A percentile compares a stretch with the other conserved stretches of the same genome.
These are phyloP conservation scores for Polyommatus icarus DNA, from an alignment of 2,888 invertebrate species.

Conservation along the genomic window DNA sequence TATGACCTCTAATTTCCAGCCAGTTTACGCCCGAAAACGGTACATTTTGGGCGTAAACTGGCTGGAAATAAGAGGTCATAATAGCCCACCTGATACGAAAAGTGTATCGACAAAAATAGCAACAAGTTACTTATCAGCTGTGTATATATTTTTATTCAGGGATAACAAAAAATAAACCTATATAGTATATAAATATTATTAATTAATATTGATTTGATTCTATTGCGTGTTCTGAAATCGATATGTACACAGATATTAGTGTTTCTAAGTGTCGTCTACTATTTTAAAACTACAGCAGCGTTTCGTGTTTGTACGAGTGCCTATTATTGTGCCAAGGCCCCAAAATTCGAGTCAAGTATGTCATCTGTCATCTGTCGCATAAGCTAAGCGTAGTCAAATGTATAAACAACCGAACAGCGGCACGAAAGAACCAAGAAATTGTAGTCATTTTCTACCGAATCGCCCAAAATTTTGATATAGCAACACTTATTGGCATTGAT, in stretches of 20 bases:
- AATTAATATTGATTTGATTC: slow-evolving; percentile 1
- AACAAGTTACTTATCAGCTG: neutral
- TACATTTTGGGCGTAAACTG: too few relatives aligned
- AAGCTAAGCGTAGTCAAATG: slow-evolving; percentile 62
- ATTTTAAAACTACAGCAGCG: slow-evolving; percentile 31
- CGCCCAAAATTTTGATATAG: neutral
- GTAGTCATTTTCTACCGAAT: neutral
- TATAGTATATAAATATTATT: slow-evolving; percentile 5
- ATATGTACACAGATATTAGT: slow-evolving; percentile 32
- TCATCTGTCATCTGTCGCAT: slow-evolving; percentile 50
- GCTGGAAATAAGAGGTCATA: too few relatives aligned
- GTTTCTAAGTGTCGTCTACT: slow-evolving; percentile 31
- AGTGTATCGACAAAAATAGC: neutral
- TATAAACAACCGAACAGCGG: neutral
- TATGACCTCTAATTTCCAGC: too few relatives aligned
- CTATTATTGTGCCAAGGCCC: slow-evolving; percentile 42
- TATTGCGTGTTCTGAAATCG: neutral
- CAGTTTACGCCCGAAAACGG: too few relatives aligned
- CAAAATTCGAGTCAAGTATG: slow-evolving; percentile 36
- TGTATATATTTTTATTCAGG: neutral
- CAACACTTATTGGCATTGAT: neutral
- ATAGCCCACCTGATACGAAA: too few relatives aligned
- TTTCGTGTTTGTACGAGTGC: slow-evolving; percentile 40
- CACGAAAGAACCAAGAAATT: neutral
- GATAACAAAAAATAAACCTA: neutral